Conservation (phyloP, 1,140 invertebrate species). For the Drosophila nikananu region DNA sequence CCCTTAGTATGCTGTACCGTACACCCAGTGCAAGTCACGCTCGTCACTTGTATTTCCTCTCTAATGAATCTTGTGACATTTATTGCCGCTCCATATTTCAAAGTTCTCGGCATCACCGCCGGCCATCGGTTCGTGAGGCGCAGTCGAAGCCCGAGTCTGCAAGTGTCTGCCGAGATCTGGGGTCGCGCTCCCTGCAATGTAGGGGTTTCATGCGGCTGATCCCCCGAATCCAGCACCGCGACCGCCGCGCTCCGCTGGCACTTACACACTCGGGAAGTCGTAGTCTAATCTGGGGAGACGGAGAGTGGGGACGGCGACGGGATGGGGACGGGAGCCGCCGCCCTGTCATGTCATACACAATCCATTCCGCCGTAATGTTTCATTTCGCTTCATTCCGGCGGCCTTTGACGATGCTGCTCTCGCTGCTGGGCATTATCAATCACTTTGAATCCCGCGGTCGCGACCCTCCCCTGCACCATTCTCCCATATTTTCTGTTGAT, state of each 20-base stretch:
- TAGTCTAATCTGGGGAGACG: constrained; percentile 14
- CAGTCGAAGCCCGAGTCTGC: constrained; percentile 11
- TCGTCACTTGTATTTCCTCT: constrained; percentile 84
- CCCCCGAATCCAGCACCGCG: constrained; percentile 44
- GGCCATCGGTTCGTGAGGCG: constrained; percentile 14
- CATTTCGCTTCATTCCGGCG: constrained; percentile 67
- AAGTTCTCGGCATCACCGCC: constrained; percentile 49
- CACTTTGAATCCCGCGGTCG: constrained; percentile 54
- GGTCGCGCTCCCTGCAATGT: constrained; percentile 18
- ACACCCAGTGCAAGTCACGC: constrained; percentile 80
- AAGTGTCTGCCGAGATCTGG: constrained; percentile 10
- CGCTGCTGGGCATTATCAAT: constrained; percentile 72
- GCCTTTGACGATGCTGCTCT: constrained; percentile 31
- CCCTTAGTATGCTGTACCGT: constrained; percentile 31
- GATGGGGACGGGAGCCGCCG: constrained; percentile 58
- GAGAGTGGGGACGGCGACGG: not conserved
- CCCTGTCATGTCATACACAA: constrained; percentile 75
- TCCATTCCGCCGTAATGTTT: constrained; percentile 80
- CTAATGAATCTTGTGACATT: constrained; percentile 85
- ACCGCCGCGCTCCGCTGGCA: constrained; percentile 66
- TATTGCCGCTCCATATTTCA: constrained; percentile 84
- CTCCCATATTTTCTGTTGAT: constrained; percentile 65
- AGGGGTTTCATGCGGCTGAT: constrained; percentile 34
- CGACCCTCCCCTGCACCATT: constrained; percentile 2
- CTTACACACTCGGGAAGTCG: constrained; percentile 30